phyloP scores from a whole-genome alignment of 2,888 invertebrate genomes.

The Drosophila subquinaria region DNA sequence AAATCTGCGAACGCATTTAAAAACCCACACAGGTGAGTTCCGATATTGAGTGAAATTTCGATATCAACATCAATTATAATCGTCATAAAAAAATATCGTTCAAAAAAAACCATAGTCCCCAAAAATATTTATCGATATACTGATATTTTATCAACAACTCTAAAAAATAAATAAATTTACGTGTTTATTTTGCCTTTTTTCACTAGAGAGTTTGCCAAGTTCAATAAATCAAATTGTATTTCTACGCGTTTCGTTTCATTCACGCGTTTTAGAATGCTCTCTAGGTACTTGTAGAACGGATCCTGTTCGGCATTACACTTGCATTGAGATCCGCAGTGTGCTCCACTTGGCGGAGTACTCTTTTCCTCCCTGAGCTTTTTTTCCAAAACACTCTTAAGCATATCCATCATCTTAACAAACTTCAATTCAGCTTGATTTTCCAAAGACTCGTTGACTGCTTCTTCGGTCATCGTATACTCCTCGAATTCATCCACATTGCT shows the following conservation, averaged over 20 bases:
- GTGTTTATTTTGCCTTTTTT: slow-evolving; percentile 2
- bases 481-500: neutral
- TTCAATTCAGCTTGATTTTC: slow-evolving; percentile 17
- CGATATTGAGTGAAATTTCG: neutral
- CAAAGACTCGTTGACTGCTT: neutral
- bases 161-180: too few species aligned
- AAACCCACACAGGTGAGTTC: slow-evolving; percentile 95
- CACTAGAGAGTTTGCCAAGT: slow-evolving; percentile 35
- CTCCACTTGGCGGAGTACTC: neutral
- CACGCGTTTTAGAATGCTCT: slow-evolving; percentile 45
- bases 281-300: slow-evolving; percentile 55
- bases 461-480: neutral
- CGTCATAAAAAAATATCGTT: too few species aligned
- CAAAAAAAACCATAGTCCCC: too few species aligned
- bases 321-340: neutral
- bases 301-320: neutral
- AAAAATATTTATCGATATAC: too few species aligned
- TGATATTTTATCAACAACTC: too few species aligned
- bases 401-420: slow-evolving; percentile 35
- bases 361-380: slow-evolving; percentile 21
- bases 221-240: slow-evolving; percentile 48
- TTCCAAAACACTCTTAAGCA: slow-evolving; percentile 31
- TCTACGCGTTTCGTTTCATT: slow-evolving; percentile 33
- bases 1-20: slow-evolving; percentile 97
- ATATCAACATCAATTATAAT: too few species aligned